Conservation (phyloP, 53 echinoderm and acorn worm genomes). For the Crossaster papposus region DNA sequence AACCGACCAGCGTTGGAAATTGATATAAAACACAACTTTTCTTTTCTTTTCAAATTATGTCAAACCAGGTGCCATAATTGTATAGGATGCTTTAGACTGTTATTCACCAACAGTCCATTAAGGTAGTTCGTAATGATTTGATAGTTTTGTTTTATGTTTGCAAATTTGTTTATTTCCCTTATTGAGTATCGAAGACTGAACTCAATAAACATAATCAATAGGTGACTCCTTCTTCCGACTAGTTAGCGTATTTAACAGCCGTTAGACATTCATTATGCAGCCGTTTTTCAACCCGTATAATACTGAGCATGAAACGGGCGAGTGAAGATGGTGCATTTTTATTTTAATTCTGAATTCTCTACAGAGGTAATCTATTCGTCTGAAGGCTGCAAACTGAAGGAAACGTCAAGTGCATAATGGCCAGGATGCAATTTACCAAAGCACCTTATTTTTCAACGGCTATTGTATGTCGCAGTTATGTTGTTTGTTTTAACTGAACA, state of each 20-base stretch:
- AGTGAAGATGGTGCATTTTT: not conserved
- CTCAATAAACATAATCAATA: not conserved
- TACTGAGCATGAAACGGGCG: not conserved
- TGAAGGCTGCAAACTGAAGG: not conserved
- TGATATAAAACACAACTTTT: too few species aligned
- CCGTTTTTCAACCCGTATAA: not conserved
- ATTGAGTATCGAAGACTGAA: too few species aligned
- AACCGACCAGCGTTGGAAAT: too few species aligned
- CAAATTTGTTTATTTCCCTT: too few species aligned
- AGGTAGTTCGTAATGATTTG: too few species aligned
- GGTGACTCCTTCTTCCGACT: not conserved
- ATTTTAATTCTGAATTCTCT: not conserved
- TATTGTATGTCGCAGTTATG: slow-evolving; percentile 10
- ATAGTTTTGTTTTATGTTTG: too few species aligned
- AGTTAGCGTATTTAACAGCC: not conserved
- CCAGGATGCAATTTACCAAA: not conserved
- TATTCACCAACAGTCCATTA: too few species aligned
- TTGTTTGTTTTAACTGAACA: not conserved
- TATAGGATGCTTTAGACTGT: too few species aligned
- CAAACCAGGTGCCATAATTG: too few species aligned
- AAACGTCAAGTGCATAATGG: slow-evolving; percentile 23
- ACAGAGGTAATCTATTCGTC: slow-evolving; percentile 34
- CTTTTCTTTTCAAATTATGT: too few species aligned
- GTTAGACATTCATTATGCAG: not conserved
- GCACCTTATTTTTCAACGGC: not conserved